Base-by-base conservation (phyloP, 2,888 invertebrate species). In the Mythimna vitellina region DNA sequence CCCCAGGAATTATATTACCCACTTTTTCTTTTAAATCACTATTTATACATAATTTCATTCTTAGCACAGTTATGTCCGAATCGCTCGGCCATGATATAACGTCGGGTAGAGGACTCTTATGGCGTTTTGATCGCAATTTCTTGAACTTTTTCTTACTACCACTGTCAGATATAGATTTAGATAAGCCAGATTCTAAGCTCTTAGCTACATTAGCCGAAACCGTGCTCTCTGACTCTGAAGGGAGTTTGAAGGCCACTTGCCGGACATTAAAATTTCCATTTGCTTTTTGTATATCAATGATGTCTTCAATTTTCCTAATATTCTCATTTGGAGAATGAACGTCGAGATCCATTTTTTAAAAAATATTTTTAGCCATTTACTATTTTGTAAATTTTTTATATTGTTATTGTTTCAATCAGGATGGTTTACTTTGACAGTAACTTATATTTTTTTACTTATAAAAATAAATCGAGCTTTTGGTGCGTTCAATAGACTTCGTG, bases 41-140 rank as follows among this genome's bases (percentile, higher is more conserved):
- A 9, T 87, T 89, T 83, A 89, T 86, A 81, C 83, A 92, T 70
- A 91, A 88, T 85, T 96, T 96, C 90, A 97, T 96, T 84, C 96
- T 90, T 12, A 97, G 92, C 6, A 97, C 96, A 0, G 97, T 97
- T 69, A 97, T 95, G 87, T 97, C 97, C 0, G 97, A 97, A 89
- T 97, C 97, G 65, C 97, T 97, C 1, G 96, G 96, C 94, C 96
- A 96, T 20, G 97, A 94, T 66, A 93, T 82, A 10, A 91, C 90
- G 68, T 96, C 95, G 2, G 92, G 88, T 10, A 91, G 65, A 54
- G 89, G 91, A 77, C 88, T 91, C 73, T 90, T 92, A 29, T 85
- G 87, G 6, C 90, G 89, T 78, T 91, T 92, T 2, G 83, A 81
- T 22, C 89, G 87, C 29, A 84, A 69, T 78, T 92, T 93, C 73